Percentiles rank a stretch among this genome's conserved stretches.
Evolutionary conservation across 2,888 invertebrate species (phyloP).

Genomic region (Drosophila atripex): DNA sequence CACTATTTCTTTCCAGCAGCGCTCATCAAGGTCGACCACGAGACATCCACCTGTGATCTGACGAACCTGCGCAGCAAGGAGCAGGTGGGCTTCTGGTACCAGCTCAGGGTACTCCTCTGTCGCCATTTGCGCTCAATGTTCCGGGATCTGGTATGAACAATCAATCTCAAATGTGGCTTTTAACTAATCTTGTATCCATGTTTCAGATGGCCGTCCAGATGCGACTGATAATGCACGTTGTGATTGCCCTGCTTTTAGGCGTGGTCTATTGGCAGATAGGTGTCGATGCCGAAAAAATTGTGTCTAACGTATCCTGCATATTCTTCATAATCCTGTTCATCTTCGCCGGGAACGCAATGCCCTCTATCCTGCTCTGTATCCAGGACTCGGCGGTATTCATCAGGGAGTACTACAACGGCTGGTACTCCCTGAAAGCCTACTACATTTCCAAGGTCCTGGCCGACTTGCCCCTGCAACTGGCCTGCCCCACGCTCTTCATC

Average conservation of each 20-base stretch:
- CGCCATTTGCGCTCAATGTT: slow-evolving; percentile 83
- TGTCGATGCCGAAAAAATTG: slow-evolving; percentile 90
- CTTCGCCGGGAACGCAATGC: slow-evolving; percentile 96
- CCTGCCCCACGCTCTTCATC: slow-evolving; percentile 90
- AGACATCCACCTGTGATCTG: neutral
- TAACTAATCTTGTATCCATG: neutral
- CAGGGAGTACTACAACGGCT: slow-evolving; percentile 93
- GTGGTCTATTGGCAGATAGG: slow-evolving; percentile 93
- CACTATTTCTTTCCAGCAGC: slow-evolving; percentile 66
- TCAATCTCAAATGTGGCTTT: neutral
- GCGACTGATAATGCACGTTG: slow-evolving; percentile 90
- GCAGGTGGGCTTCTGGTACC: slow-evolving; percentile 82
- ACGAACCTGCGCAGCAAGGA: slow-evolving; percentile 64
- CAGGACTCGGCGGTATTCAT: slow-evolving; percentile 91
- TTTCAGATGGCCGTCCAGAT: slow-evolving; percentile 84
- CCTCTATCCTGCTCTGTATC: slow-evolving; percentile 93
- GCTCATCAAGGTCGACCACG: slow-evolving; percentile 43
- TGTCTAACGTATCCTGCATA: slow-evolving; percentile 93
- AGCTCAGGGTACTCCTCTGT: slow-evolving; percentile 84
- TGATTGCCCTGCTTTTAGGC: slow-evolving; percentile 92
- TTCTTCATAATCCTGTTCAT: slow-evolving; percentile 96
- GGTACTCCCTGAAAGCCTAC: slow-evolving; percentile 93
- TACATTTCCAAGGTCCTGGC: slow-evolving; percentile 91
- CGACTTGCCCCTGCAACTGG: slow-evolving; percentile 91
- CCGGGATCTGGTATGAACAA: slow-evolving; percentile 80